Evolutionary conservation across 2,888 invertebrate species (phyloP), one percentile per base, ranked within the genome.

Genomic region (Erebia ligea): DNA sequence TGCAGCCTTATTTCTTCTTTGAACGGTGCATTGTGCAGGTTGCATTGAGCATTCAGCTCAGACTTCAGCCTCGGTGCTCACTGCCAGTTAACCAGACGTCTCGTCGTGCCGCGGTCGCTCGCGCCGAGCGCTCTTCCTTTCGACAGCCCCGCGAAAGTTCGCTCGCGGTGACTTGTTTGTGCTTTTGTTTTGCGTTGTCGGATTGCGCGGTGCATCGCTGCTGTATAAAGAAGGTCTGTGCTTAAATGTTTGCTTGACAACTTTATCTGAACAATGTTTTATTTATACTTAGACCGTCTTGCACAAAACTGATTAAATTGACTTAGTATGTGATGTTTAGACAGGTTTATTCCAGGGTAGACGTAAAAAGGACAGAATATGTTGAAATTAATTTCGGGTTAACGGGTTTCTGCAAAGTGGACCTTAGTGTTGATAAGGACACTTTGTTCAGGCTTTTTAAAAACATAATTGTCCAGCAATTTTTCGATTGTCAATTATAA

Each of bases 51-150:
- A 13, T 21, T 62, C 62, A 48, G n/a, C 40, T 19, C 78, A 79
- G 74, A 62, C 63, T 79, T 76, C 76, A 77, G 56, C 13, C 13
- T 57, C 56, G 19, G 54, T 54, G 19, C 45, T 13, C 67, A 67
- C 68, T 73, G 76, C 77, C 80, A 82, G 81, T 80, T 70, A 71
- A 70, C 67, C 72, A 45, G 73, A 69, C 70, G 73, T 70, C 68
- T 63, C 71, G 73, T 72, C 54, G 70, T 57, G 67, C 54, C 72
- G 73, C 75, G 74, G 76, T 73, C 76, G 74, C 76, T 69, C 74
- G 75, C 75, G 77, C 76, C 75, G 72, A 76, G 76, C 77, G 78
- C 77, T 76, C 75, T 75, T 70, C 50, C 70, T 59, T 57, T 57
- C 45, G 61, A 68, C 67, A 64, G 54, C 70, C 72, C 64, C 59